Base-by-base conservation (phyloP, 2,797 vertebrate genomes). In the Acanthopagrus latus region DNA sequence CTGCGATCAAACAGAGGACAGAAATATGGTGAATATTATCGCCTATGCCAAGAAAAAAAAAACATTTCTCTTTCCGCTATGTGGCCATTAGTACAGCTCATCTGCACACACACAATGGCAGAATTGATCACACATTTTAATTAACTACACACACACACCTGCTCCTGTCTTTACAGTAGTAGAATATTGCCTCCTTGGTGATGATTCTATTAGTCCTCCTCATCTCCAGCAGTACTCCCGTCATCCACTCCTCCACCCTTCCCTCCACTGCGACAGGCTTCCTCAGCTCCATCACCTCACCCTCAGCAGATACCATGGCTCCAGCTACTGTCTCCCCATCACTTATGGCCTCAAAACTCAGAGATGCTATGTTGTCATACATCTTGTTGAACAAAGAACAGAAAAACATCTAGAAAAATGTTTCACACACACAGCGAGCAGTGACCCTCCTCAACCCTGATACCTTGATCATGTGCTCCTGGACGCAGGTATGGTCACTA, bases 391-490 rank as follows among this genome's bases (percentile, higher is more conserved):
- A 51, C 2, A 83, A 54, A 76, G 13, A 57, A 43, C 29, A 58
- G 3, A 43, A n/a, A 68, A 47, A 43, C 1, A 60, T 46, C 5
- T 23, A 38, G 8, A 7, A 43, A 51, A 81, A 67, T 23, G 7
- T 78, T 66, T 64, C 13, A 78, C 18, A 81, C 50, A 71, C 2
- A 62, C 73, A 29, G n/a, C 13, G 65, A 86, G n/a, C 21, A 56
- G 18, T 60, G 29, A 47, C 52, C 25, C 3, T 23, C 14, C 10
- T 54, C 20, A 69, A 25, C 1, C 9, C 38, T 66, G 0, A 11
- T 88, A 99, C 98, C 97, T 99, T 99, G 71, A 99, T 99, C 92
- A 99, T 97, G 89, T 99, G 98, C 78, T 99, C 98, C 93, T 99
- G 98, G 25, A 99, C 97, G 70, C 97, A 98, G 20, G 95, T 72